A percentile compares a stretch with the other conserved stretches of the same genome.
Evolutionary conservation across 1,140 invertebrate species (phyloP).

Genomic region (Eulimnadia texana): DNA sequence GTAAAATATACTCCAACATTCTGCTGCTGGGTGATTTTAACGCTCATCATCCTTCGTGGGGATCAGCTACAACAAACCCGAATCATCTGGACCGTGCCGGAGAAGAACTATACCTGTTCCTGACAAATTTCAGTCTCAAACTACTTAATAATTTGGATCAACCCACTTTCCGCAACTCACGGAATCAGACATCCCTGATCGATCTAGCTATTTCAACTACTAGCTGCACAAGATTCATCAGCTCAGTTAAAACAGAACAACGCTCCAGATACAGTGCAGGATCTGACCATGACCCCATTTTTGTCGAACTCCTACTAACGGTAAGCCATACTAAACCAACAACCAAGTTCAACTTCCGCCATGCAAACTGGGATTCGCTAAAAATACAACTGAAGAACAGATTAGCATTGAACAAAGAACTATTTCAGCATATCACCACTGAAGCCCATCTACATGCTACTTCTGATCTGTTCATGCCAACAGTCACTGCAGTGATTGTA

Average conservation of each 20-base stretch:
- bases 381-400: background rate
- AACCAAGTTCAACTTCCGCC: background rate
- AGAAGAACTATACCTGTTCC: background rate
- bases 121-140: background rate
- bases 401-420: background rate
- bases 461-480: background rate
- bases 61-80: background rate
- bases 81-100: background rate
- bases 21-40: background rate
- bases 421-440: background rate
- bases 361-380: background rate
- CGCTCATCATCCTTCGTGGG: background rate
- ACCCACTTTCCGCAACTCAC: background rate
- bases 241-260: background rate
- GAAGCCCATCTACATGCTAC: background rate
- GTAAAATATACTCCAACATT: background rate
- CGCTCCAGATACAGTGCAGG: background rate
- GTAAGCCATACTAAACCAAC: background rate
- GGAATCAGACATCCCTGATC: background rate
- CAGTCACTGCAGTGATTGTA: background rate
- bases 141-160: background rate
- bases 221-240: background rate
- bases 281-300: background rate
- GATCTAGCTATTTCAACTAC: background rate
- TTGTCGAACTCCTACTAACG: background rate